A percentile compares a stretch with the other conserved stretches of the same genome.
Evolutionary conservation across 2,113 vertebrate species (phyloP).

Genomic region (Gallinago undulata): DNA sequence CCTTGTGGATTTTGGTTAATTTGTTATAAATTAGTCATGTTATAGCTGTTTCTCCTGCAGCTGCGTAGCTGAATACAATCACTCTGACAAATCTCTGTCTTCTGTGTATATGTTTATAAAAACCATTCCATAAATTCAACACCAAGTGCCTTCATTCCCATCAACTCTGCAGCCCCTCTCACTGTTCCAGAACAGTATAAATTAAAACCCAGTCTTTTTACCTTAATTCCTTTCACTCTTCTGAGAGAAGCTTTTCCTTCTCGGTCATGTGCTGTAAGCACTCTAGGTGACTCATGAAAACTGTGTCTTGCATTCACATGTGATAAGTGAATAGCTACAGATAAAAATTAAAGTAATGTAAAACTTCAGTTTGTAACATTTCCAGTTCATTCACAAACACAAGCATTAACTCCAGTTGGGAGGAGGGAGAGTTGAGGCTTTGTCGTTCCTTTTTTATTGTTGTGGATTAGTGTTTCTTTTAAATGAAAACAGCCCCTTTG

Average conservation of each 20-base stretch:
- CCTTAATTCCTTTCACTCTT: not conserved
- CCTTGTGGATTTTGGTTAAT: constrained; percentile 45
- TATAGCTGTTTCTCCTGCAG: constrained; percentile 49
- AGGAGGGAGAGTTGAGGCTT: not conserved
- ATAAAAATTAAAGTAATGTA: not conserved
- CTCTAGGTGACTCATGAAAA: not conserved
- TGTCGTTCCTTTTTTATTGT: constrained; percentile 64
- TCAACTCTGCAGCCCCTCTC: not conserved
- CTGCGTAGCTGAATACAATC: constrained; percentile 2
- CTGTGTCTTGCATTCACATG: not conserved
- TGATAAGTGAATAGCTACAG: not conserved
- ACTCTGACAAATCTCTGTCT: not conserved
- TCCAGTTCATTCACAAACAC: constrained; percentile 33
- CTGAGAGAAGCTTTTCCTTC: not conserved
- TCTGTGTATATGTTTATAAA: not conserved
- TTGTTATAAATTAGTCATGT: not conserved
- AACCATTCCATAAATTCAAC: not conserved
- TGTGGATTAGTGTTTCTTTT: constrained; percentile 72
- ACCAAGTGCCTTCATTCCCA: not conserved
- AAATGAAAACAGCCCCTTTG: constrained; percentile 77
- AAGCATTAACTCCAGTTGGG: not conserved
- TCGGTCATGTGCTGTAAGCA: not conserved
- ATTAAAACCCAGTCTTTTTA: not conserved
- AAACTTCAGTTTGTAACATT: constrained; percentile 14
- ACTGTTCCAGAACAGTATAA: not conserved